Evolutionary conservation across 2,797 vertebrate genomes (phyloP), one percentile per base, ranked within the genome.

Genomic region (Hozukius guyotensis): DNA sequence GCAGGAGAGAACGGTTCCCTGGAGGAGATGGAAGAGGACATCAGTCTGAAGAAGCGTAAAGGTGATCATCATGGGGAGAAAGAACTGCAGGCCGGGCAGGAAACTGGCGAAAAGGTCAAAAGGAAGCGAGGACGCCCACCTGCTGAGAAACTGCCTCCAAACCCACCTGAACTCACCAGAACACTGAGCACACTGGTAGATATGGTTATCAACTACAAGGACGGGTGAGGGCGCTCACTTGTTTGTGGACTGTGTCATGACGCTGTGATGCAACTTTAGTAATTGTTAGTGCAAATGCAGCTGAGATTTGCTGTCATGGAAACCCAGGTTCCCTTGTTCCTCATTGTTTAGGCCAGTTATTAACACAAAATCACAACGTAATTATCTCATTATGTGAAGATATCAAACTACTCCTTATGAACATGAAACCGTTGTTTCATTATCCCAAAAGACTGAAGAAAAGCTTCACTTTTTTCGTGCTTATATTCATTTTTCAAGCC

Each of bases 121-220:
- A 98, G 98, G 90, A 97, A 98, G 91, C 94, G 98, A 86, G 98
- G 98, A 24, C 96, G 98, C 66, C 98, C 98, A 18, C 98, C 98
- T 1, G 98, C 97, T 2, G 98, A 99, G 93, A 99, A 99, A 63
- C 92, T 99, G 13, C 98, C 98, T 14, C 98, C 98, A 31, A 99
- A 99, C 75, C 98, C 98, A 29, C 98, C 98, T 4, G 97, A 98
- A 87, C 96, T 99, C 89, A 99, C 98, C 34, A 97, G 97, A 88
- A 98, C 97, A 82, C 98, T 99, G 96, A 99, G 97, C 87, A 97
- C 97, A 4, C 97, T 99, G 89, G 97, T 99, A 52, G 98, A 99
- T 81, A 99, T 99, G 92, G 98, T 99, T 66, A 97, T 99, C 88
- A 99, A 98, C 96, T 99, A 99, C 93, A 99, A 99, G 89, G 98